Evolutionary conservation across 2,797 vertebrate genomes (phyloP), one percentile per base, ranked within the genome.

Genomic region (Rhadinocentrus ornatus): DNA sequence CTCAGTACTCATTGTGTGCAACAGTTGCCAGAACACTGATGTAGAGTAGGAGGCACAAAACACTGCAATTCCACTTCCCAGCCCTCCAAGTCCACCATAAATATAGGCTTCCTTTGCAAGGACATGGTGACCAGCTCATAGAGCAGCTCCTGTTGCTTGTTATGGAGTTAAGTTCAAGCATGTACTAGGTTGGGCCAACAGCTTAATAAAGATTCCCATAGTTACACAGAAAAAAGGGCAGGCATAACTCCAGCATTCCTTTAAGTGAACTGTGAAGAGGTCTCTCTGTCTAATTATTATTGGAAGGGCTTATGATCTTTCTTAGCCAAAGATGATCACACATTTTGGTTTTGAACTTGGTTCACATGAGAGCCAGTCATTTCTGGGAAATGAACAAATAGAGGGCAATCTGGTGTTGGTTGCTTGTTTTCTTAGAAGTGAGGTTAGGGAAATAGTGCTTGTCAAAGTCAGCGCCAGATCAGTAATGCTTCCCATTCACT

Each of bases 1-100:
- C 87, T 93, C 87, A 77, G 69, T 65, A 48, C 77, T 90, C 31
- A 1, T 62, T 85, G 80, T 91, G 90, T 88, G 73, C 92, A 91
- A 93, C 91, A 88, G 83, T 74, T 86, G 82, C 80, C 81, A 88
- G 70, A 83, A 63, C 75, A 66, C 72, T 80, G 86, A 74, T 63
- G 75, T 69, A 84, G 84, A 69, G 68, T 84, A 80, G 76, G 84
- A 90, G 81, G 77, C 67, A 84, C 78, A 83, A 78, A 73, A 73
- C 82, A 27, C 72, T 78, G 77, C 70, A 67, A 75, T 75, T 86
- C 71, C 73, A 62, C 37, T 81, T 85, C 80, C 81, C 87, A 83
- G 80, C 75, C 52, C 57, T 81, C 50, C 53, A 61, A 69, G 71
- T 78, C 70, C 52, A 41, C 78, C 48, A 67, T 86, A 75, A 80